These are phyloP conservation scores for Carcharodon carcharias DNA, from an alignment of 2,797 vertebrate genomes.

Conservation along the genomic window DNA sequence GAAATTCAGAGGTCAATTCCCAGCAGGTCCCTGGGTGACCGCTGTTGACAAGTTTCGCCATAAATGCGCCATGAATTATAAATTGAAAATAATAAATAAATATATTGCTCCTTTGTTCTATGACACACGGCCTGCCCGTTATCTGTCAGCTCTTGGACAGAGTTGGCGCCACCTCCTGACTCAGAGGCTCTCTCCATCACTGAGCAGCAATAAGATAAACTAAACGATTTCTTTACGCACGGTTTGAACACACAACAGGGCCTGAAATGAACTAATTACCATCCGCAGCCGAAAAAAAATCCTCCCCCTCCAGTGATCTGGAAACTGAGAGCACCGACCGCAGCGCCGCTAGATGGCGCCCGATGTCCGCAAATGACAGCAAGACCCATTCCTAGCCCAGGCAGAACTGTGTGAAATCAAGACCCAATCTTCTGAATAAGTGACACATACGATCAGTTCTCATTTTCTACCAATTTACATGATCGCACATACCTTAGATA, in stretches of 20 bases:
- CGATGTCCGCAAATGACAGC: not conserved
- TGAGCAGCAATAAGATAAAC: not conserved
- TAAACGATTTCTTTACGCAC: slow-evolving; percentile 9
- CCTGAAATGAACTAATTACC: slow-evolving; percentile 7
- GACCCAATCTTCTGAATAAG: not conserved
- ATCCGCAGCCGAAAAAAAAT: not conserved
- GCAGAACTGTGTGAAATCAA: not conserved
- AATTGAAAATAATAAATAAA: not conserved
- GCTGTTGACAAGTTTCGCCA: not conserved
- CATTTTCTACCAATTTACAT: not conserved
- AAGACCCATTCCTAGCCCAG: not conserved
- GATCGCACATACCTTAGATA: not conserved
- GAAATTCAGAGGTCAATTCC: not conserved
- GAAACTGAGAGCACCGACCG: not conserved
- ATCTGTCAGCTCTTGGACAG: not conserved
- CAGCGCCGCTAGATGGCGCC: not conserved
- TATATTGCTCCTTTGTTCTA: not conserved
- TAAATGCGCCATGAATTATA: slow-evolving; percentile 21
- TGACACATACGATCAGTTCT: not conserved
- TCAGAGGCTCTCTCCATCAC: slow-evolving; percentile 31
- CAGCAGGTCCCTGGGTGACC: not conserved
- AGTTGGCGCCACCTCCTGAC: slow-evolving; percentile 17
- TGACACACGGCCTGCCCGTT: not conserved
- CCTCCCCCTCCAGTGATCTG: not conserved
- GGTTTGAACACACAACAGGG: slow-evolving; percentile 9